Conservation (phyloP, 2,113 vertebrate genomes). For the Salvator merianae region DNA sequence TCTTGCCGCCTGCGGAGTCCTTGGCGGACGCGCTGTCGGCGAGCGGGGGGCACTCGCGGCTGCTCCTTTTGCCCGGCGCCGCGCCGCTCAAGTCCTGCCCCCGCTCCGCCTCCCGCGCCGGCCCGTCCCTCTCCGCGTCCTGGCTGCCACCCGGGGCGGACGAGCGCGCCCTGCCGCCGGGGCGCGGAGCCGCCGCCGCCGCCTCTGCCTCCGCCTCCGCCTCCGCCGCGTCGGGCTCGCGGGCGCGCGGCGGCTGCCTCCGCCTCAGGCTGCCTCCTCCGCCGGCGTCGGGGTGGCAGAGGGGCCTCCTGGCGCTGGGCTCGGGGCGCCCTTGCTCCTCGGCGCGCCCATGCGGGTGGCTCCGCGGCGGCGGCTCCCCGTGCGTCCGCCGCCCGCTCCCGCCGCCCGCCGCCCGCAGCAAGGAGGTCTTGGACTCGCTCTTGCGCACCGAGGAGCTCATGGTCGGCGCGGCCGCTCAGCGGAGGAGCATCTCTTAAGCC, state of each 20-base stretch:
- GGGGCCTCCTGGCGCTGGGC: constrained; percentile 87
- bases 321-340: constrained; percentile 70
- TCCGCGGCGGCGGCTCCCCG: constrained; percentile 53
- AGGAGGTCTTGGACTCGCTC: constrained; percentile 88
- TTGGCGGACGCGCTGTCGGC: constrained; percentile 62
- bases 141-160: constrained; percentile 38
- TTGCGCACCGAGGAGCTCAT: constrained; percentile 90
- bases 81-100: constrained; percentile 58
- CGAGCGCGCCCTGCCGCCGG: constrained; percentile 9
- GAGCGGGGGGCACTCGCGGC: constrained; percentile 63
- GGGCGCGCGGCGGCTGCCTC: constrained; percentile 65
- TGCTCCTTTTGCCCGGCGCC: constrained; percentile 40
- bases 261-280: constrained; percentile 65
- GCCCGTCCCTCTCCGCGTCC: constrained; percentile 56
- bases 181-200: constrained; percentile 30
- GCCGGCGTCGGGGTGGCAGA: constrained; percentile 82
- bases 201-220: constrained; percentile 58
- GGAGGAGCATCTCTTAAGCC: constrained; percentile 68
- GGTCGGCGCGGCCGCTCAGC: constrained; percentile 68
- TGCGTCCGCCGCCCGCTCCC: constrained; percentile 43
- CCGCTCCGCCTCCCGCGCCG: constrained; percentile 62
- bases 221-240: constrained; percentile 62
- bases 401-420: constrained; percentile 72
- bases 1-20: constrained; percentile 68
- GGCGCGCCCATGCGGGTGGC: constrained; percentile 45